A percentile compares a stretch with the other conserved stretches of the same genome.
Conservation (phyloP, 2,113 vertebrate species). For the Antigone vipio region DNA sequence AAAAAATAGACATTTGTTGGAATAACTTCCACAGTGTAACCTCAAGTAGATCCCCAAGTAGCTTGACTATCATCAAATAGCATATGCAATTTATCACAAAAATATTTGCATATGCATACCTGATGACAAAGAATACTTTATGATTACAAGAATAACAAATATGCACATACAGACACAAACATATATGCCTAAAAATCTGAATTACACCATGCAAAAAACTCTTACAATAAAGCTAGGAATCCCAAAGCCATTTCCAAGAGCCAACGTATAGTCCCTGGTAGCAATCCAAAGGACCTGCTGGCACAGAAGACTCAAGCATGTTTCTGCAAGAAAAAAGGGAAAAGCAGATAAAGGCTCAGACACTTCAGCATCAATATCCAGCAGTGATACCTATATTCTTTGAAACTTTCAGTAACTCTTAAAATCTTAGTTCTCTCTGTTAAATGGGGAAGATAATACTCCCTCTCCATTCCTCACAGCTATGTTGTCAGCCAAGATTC, state of each 20-base stretch:
- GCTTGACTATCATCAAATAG: neutral
- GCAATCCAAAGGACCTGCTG: neutral
- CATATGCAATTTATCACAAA: neutral
- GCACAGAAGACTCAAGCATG: neutral
- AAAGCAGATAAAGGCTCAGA: neutral
- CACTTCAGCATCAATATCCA: neutral
- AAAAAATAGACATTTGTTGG: neutral
- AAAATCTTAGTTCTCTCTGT: neutral
- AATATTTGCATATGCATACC: neutral
- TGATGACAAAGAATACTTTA: neutral
- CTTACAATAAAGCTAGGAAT: neutral
- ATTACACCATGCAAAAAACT: neutral
- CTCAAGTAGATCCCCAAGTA: neutral
- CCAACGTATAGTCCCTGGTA: neutral
- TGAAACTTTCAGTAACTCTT: neutral
- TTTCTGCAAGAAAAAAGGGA: neutral
- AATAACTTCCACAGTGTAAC: neutral
- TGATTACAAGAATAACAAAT: neutral
- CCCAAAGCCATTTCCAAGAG: neutral
- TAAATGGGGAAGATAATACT: neutral
- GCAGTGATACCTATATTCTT: neutral
- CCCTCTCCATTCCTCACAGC: neutral
- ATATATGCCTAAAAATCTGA: neutral
- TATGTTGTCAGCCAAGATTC: neutral
- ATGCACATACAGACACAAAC: neutral